Evolutionary conservation across 2,888 invertebrate species (phyloP), one percentile per base, ranked within the genome.

Genomic region (Papilio gigon): DNA sequence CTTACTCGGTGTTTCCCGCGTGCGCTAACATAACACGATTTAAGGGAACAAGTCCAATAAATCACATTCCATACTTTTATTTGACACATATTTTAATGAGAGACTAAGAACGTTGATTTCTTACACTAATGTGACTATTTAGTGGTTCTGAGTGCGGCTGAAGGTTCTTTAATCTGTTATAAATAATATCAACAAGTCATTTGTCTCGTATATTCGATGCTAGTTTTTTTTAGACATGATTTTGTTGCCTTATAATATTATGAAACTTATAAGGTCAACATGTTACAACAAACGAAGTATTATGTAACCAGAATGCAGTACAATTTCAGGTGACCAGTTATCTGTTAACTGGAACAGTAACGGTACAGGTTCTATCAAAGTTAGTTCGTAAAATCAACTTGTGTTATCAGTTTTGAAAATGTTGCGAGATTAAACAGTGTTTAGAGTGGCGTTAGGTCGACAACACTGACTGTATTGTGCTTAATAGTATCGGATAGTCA

Each of bases 401-500:
- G 12, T 12, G 47, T 47, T 22, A 20, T 5, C 4, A 17, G n/a
- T 53, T 30, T 17, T 30, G n/a, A 30, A 2, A 30, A 30, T 30
- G n/a, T 12, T 5, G 8, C 47, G 22, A 47, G 22, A 22, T 22
- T 30, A 27, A 53, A 8, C n/a, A 25, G 30, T 17, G n/a, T n/a
- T n/a, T n/a, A n/a, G n/a, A n/a, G n/a, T n/a, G n/a, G n/a, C n/a
- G n/a, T 17, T 17, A 27, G 11, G 17, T 42, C 44, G 56, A 42
- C 62, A 67, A 67, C 67, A 67, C 67, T 42, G 20, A 35, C 50
- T n/a, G 6, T 42, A 35, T 35, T 20, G 44, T 33, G 35, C 53
- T 30, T 25, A 8, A 8, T 40, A 33, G 42, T 62, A 42, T 53
- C 42, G 27, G 20, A 27, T 56, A 56, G 33, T 37, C 56, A 44